Evolutionary conservation across 1,140 invertebrate species (phyloP).

Genomic region (Drosophila mauritiana): DNA sequence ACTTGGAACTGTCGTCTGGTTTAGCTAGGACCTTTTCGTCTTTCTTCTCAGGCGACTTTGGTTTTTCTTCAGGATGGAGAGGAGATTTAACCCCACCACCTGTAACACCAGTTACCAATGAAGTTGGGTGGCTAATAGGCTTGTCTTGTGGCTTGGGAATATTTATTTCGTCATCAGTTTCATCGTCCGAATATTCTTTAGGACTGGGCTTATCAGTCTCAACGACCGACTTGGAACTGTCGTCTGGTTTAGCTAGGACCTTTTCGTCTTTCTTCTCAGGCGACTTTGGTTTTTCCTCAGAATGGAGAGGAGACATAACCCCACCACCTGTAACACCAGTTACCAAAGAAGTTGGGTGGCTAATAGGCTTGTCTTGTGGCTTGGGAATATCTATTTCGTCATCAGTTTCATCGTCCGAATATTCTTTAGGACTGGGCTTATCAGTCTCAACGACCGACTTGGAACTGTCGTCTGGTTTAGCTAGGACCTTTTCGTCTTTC

Average conservation of each 20-base stretch:
- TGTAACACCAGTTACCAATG: background rate
- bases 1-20: slow-evolving; percentile 27
- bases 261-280: background rate
- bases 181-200: background rate
- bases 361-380: no score
- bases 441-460: background rate
- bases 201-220: background rate
- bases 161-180: background rate
- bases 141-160: slow-evolving; percentile 8
- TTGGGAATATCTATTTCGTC: background rate
- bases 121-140: background rate
- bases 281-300: background rate
- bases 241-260: background rate
- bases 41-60: slow-evolving; percentile 2
- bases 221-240: background rate
- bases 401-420: background rate
- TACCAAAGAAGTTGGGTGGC: no score
- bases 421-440: background rate
- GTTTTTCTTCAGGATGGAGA: slow-evolving; percentile 4
- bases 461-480: slow-evolving; percentile 6
- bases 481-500: background rate
- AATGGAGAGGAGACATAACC: no score
- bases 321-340: no score
- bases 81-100: background rate
- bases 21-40: background rate